Evolutionary conservation across 2,113 vertebrate genomes (phyloP), one percentile per base, ranked within the genome.

Genomic region (Mustela nigripes): DNA sequence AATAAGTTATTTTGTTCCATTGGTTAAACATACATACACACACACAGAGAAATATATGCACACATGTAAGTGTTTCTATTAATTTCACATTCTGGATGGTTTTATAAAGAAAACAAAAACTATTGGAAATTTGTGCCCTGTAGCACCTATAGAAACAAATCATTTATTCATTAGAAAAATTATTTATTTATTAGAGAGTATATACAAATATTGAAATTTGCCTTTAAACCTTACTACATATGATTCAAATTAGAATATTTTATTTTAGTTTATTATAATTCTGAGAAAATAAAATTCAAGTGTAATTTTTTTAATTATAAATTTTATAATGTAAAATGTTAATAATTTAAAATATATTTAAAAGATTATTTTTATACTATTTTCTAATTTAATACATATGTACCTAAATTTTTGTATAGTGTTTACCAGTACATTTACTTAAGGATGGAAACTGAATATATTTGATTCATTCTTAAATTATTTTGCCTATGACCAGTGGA

Each of bases 311-410:
- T 26, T 5, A 9, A 26, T 78, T 42, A 31, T 26, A 62, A 53
- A 81, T 33, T 86, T n/a, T 42, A 53, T 82, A 42, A 78, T 31
- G 53, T 65, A 45, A 85, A 50, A 8, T 1, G n/a, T 92, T 39
- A 56, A 62, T 89, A 58, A 89, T 69, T 28, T 89, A 65, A 71
- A 84, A 45, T 63, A 80, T 74, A 60, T 69, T 60, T 93, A 65
- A 5, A 65, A 69, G 2, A 0, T 33, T 84, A 2, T 0, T 10
- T 82, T 53, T 22, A n/a, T 36, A 10, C 0, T 71, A 15, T 85
- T 56, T 93, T 84, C 9, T 3, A 84, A 69, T 48, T 83, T 2
- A 91, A 88, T 62, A 12, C 4, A 69, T 67, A 91, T 9, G 69
- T 78, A 60, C 7, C 7, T 69, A 26, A 85, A 45, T 69, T 86